Evolutionary conservation across 2,888 invertebrate species (phyloP), one percentile per base, ranked within the genome.

Genomic region (Frankliniella fusca): DNA sequence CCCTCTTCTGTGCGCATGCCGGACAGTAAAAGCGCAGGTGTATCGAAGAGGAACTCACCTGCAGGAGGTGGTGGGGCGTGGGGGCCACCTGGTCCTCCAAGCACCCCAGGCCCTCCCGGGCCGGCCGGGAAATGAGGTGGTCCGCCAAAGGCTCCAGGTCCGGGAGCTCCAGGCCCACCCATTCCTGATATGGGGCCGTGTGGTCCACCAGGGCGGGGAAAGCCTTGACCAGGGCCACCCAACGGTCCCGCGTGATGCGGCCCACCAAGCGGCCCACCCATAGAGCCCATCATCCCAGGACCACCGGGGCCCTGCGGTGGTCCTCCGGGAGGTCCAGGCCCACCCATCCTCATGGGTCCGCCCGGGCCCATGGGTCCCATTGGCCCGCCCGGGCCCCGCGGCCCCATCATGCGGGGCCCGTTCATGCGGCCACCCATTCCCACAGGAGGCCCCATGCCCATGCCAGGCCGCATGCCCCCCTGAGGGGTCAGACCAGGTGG

Each of bases 351-450:
- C 54, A 54, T 54, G 20, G 54, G 54, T 5, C 54, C 54, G 54
- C 54, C 54, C 23, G n/a, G 70, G n/a, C 70, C 70, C 70, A 76
- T 76, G 23, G 70, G 70, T 1, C 70, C 70, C 70, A 76, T 76
- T 0, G 70, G 70, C 8, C 70, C 70, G 23, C 70, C 70, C 12
- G 70, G 70, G 23, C 70, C 70, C 3, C 70, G 70, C 12, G 70
- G 70, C 27, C 70, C 70, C 27, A 76, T 76, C 70, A 76, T 76
- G 10, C 70, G 23, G 9, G 70, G 70, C 27, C 70, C 70, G 70
- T 76, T 76, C 70, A 76, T 76, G 70, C 70, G 70, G 70, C 70
- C 70, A 9, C 70, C 70, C 70, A 76, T 76, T 23, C 70, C 70
- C 70, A 76, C 27, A 2, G 70, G 70, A 10, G 70, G 70, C 12